Percentiles rank a stretch among this genome's conserved stretches.
phyloP scores from a whole-genome alignment of 2,797 vertebrate genomes.

The Lutjanus argentimaculatus region DNA sequence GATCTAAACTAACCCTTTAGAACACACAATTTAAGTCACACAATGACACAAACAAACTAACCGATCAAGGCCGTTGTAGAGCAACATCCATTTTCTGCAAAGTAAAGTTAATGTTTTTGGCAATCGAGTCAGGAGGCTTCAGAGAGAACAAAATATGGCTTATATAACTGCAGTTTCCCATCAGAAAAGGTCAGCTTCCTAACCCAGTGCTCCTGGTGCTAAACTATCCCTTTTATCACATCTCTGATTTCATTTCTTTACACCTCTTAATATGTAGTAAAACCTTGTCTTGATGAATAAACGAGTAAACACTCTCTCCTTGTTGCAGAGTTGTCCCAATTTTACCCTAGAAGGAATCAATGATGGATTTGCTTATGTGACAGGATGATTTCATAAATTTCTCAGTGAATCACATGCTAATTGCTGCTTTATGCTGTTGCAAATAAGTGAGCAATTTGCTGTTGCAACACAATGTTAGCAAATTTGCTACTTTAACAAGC shows the following conservation, averaged over 20 bases:
- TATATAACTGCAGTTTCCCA: no score
- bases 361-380: constrained; percentile 8
- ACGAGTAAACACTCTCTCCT: constrained; percentile 4
- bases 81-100: no score
- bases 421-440: constrained; percentile 45
- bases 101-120: no score
- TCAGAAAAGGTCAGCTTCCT: no score
- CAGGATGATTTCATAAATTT: constrained; percentile 41
- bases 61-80: no score
- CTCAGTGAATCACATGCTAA: constrained; percentile 52
- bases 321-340: neutral
- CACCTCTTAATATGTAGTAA: constrained; percentile 17
- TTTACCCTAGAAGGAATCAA: constrained; percentile 27
- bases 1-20: no score
- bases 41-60: no score
- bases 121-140: no score
- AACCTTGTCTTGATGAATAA: constrained; percentile 11
- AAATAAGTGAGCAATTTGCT: constrained; percentile 58
- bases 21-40: no score
- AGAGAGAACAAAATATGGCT: no score
- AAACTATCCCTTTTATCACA: neutral
- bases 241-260: neutral
- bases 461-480: constrained; percentile 51
- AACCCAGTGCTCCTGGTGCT: no score
- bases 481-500: constrained; percentile 48